Conservation (phyloP, 2,797 vertebrate species). For the Pipistrellus pygmaeus region DNA sequence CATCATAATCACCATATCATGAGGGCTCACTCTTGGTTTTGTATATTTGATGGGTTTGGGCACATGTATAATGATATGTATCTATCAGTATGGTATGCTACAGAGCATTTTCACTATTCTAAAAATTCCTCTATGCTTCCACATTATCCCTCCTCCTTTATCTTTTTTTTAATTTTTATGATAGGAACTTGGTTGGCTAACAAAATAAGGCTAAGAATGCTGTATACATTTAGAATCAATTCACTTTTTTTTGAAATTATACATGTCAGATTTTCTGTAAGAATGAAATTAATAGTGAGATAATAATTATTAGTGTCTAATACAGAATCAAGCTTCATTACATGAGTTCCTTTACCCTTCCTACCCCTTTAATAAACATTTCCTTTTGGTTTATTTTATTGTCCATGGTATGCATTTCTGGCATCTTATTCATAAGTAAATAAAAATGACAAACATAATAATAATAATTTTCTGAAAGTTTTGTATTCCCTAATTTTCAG, state of each 20-base stretch:
- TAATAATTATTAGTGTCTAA: not conserved
- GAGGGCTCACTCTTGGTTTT: not conserved
- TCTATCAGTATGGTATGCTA: not conserved
- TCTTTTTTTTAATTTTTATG: not conserved
- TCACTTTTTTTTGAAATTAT: constrained; percentile 16
- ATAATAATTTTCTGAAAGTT: not conserved
- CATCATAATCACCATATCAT: not conserved
- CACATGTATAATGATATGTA: not conserved
- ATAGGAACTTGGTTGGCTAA: not conserved
- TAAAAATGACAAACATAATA: not conserved
- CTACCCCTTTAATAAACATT: not conserved
- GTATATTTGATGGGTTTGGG: not conserved
- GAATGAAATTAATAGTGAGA: not conserved
- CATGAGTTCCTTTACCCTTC: not conserved
- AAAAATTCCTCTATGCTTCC: not conserved
- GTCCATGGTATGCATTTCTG: not conserved
- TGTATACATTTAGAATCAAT: not conserved
- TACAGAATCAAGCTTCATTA: not conserved
- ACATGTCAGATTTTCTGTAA: not conserved
- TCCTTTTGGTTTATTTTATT: not conserved
- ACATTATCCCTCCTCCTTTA: not conserved
- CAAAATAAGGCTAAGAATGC: not conserved
- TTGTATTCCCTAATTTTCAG: not conserved
- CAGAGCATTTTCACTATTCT: not conserved
- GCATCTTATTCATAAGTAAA: not conserved